Evolutionary conservation across 2,113 vertebrate genomes (phyloP).

Genomic region (Cettia cetti): DNA sequence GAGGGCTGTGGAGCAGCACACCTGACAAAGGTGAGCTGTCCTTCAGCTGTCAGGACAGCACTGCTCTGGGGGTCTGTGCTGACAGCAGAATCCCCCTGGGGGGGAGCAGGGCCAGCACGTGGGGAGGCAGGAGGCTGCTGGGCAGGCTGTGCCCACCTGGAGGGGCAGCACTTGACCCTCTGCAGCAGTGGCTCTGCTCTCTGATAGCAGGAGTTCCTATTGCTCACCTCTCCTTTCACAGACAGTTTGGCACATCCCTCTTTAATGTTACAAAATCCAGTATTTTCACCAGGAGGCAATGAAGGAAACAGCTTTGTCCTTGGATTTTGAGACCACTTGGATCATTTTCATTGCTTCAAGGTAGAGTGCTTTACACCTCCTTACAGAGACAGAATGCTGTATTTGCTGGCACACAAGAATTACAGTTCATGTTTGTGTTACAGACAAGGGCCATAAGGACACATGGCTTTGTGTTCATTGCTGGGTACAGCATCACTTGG

Average conservation of each 20-base stretch:
- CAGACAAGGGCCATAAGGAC: not conserved
- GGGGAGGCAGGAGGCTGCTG: not conserved
- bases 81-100: not conserved
- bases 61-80: not conserved
- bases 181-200: not conserved
- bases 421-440: not conserved
- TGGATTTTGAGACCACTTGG: conserved; percentile 30
- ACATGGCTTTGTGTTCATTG: not conserved
- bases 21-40: not conserved
- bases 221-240: not conserved
- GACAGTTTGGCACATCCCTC: not conserved
- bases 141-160: not conserved
- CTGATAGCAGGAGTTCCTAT: not conserved
- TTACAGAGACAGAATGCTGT: not conserved
- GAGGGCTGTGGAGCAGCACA: not conserved
- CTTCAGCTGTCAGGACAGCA: not conserved
- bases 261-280: not conserved
- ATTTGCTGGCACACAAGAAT: not conserved
- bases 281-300: not conserved
- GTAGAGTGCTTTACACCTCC: conserved; percentile 25
- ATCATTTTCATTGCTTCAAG: conserved; percentile 13
- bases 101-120: not conserved
- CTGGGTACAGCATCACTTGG: not conserved
- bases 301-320: conserved; percentile 20
- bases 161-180: not conserved